These are phyloP conservation scores for Eumaeus atala DNA, from an alignment of 1,140 invertebrate species.

Conservation along the genomic window DNA sequence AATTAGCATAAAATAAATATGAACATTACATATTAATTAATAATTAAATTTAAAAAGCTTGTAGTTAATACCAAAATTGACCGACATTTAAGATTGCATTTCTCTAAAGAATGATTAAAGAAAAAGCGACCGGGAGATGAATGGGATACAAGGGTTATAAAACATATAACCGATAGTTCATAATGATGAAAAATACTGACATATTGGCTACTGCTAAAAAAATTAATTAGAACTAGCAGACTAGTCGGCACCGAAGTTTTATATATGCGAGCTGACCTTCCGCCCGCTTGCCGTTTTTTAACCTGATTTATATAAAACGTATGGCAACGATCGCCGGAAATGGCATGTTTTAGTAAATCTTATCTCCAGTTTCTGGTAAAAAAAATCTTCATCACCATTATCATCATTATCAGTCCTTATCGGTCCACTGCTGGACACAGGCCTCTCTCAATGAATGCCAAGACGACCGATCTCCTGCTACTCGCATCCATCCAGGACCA, in stretches of 20 bases:
- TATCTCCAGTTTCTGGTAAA: too few species aligned
- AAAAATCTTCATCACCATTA: too few species aligned
- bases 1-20: constrained; percentile 10
- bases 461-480: too few species aligned
- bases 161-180: not conserved
- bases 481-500: too few species aligned
- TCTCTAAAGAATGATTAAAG: not conserved
- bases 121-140: not conserved
- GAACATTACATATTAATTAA: constrained; percentile 7
- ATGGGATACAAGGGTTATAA: not conserved
- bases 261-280: too few species aligned
- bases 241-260: not conserved
- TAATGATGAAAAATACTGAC: not conserved
- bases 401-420: too few species aligned
- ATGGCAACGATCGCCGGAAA: too few species aligned
- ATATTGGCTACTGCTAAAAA: not conserved
- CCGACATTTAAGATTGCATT: constrained; percentile 9
- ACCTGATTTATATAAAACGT: too few species aligned
- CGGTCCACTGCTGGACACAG: too few species aligned
- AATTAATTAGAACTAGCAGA: not conserved
- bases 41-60: constrained; percentile 6
- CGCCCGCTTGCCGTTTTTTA: too few species aligned
- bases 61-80: constrained; percentile 3
- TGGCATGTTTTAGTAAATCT: too few species aligned
- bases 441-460: too few species aligned